Evolutionary conservation across 2,797 vertebrate genomes (phyloP).

Genomic region (Taeniopygia guttata): DNA sequence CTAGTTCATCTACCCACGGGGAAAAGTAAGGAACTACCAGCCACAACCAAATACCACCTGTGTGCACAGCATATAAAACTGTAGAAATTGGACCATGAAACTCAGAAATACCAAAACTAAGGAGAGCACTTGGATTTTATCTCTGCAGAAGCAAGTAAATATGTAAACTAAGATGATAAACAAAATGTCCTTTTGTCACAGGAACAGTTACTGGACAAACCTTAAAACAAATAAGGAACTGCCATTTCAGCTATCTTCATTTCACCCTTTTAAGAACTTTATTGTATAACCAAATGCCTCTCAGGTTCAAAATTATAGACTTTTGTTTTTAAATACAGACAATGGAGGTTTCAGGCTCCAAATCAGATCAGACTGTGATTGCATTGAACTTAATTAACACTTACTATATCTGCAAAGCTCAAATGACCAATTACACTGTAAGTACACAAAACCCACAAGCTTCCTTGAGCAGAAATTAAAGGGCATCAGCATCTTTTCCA

Average conservation of each 20-base stretch:
- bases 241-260: background rate
- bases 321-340: background rate
- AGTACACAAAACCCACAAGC: background rate
- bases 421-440: background rate
- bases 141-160: background rate
- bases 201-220: background rate
- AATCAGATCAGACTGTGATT: background rate
- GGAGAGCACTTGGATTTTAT: background rate
- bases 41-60: background rate
- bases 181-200: background rate
- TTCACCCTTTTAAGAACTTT: background rate
- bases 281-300: background rate
- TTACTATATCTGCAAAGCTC: background rate
- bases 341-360: background rate
- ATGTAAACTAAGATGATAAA: background rate
- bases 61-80: rapidly evolving
- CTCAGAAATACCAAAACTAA: background rate
- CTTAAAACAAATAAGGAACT: background rate
- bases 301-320: background rate
- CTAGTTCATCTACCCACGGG: background rate
- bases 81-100: rapidly evolving
- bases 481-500: background rate
- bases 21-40: background rate
- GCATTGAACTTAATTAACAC: background rate
- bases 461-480: background rate